Base-by-base conservation (phyloP, 1,140 invertebrate genomes). In the Platyura marginata region DNA sequence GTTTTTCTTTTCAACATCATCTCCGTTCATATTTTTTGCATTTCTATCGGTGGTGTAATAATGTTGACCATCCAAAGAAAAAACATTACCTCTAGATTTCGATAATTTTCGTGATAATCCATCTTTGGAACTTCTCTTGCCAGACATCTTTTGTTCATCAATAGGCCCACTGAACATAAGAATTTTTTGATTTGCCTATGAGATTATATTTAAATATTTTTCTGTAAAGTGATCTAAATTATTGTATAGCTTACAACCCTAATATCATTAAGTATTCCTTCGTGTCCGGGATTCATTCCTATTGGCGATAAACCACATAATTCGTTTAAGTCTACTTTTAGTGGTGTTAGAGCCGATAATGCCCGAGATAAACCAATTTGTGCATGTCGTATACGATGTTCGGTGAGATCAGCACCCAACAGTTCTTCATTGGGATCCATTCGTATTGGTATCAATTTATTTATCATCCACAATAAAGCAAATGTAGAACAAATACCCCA, bases 351-450 rank as follows among this genome's bases (percentile, higher is more conserved):
- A 0, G 72, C 73, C 0, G 71, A 74, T 3, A 75, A 64, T 0
- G 73, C 72, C 3, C 73, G 54, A 0, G 71, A 72, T 2, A 76
- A 55, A 0, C 72, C 74, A 32, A 72, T 70, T 57, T 71, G 61
- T 3, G 53, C 48, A 43, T 61, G 58, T 2, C 57, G 51, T 21
- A 92, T 78, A 38, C 73, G 71, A 62, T 92, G 89, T 55, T 92
- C 88, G 1, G 80, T 77, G 13, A 90, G 66, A 69, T 92, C 88
- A 11, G 87, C 87, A 3, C 88, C 88, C 1, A 91, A 56, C 16
- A 91, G 63, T 57, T 93, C 88, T 41, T 87, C 82, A 44, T 84
- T 74, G 2, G 77, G 70, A 39, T 76, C 71, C 82, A 92, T 86
- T 23, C 88, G 68, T 41, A 93, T 84, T 6, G 79, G 77, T 50